Base-by-base conservation (phyloP, 92 coral and sea anemone species). In the Paramuricea clavata region DNA sequence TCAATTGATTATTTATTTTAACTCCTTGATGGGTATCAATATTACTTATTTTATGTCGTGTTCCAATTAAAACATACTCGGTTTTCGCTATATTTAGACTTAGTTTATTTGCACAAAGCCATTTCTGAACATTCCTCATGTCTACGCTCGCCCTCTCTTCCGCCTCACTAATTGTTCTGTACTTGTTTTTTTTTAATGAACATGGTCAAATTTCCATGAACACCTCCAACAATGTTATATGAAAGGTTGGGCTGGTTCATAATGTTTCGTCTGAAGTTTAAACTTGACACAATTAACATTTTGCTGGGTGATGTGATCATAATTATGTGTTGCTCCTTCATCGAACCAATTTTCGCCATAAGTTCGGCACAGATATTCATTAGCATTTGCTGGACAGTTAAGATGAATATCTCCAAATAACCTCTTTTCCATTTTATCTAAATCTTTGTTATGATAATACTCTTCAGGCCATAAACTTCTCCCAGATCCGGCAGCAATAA, bases 371-470 rank as follows among this genome's bases (percentile, higher is more conserved):
- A 92, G 84, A 59, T 92, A 92, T 6, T 78, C 91, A 36, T 92
- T 87, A 1, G 89, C 87, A 90, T 92, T 92, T 8, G 86, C 91
- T 10, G 95, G 90, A 56, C 95, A 92, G 86, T 92, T 90, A 32
- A 92, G 93, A 43, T 36, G 83, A 69, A 87, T 59, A 77, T 92
- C 90, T 21, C 95, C 95, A 83, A 90, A 92, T 81, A 82, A 69
- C 76, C 50, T 77, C 72, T 52, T 57, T 64, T 86, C 85, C 74
- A 90, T 65, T 50, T 90, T 86, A 27, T 92, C 91, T 15, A 90
- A 76, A 62, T 92, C 89, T 60, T 71, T 71, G 12, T 74, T 72
- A 60, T 57, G 33, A 72, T 92, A 92, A 69, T 86, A 90, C 71
- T 92, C 95, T 28, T 90, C 74, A 27, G 93, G 89, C 93, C 93